A percentile compares a stretch with the other conserved stretches of the same genome.
These are phyloP conservation scores for Nephrotoma guestfalica DNA, from an alignment of 2,888 invertebrate genomes.

Conservation along the genomic window DNA sequence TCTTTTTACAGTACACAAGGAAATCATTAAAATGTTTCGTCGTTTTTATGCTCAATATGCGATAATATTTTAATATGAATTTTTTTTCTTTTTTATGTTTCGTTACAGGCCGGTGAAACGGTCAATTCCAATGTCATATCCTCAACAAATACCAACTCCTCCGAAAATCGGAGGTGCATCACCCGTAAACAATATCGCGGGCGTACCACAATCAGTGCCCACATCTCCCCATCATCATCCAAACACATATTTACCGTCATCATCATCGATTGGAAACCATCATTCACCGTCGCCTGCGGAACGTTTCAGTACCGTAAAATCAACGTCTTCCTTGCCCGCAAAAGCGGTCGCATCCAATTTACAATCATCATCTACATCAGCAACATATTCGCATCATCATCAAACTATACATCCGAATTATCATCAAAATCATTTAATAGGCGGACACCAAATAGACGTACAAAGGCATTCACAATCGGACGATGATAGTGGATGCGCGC, in stretches of 20 bases:
- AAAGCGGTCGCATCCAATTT: constrained; percentile 16
- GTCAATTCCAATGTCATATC: constrained; percentile 13
- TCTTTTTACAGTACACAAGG: not conserved
- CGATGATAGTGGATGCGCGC: constrained; percentile 96
- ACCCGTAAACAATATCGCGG: constrained; percentile 20
- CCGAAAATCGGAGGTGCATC: constrained; percentile 12
- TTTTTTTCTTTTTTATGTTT: constrained; percentile 5
- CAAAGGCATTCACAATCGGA: constrained; percentile 86
- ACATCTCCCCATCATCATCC: constrained; percentile 13
- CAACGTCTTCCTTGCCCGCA: constrained; percentile 15
- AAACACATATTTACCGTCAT: constrained; percentile 2
- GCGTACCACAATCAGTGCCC: constrained; percentile 23
- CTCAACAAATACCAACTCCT: constrained; percentile 14
- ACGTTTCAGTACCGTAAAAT: constrained; percentile 5
- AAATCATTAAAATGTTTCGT: constrained; percentile 2
- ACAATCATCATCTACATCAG: constrained; percentile 10
- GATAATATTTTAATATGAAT: not conserved
- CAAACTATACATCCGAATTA: constrained; percentile 23
- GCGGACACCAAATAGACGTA: constrained; percentile 42
- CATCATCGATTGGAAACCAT: constrained; percentile 13
- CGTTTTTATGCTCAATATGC: not conserved
- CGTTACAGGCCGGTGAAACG: constrained; percentile 14
- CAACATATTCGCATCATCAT: constrained; percentile 16
- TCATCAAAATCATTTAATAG: constrained; percentile 6
- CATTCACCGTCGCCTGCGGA: constrained; percentile 9